Base-by-base conservation (phyloP, 1,140 invertebrate species). In the Drosophila nasuta region DNA sequence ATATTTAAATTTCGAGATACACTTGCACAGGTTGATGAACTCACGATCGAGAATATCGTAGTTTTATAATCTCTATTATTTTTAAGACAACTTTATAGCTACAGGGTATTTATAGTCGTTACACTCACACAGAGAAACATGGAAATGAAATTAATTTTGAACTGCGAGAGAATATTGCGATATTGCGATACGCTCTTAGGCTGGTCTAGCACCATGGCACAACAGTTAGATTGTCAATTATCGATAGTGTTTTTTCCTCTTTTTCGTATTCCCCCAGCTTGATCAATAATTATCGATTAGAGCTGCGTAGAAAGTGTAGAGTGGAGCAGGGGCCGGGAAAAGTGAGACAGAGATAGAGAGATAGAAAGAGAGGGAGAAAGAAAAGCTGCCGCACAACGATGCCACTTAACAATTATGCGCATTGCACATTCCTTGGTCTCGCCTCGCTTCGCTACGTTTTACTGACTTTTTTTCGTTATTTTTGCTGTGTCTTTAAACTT, bases 231-330 rank as follows among this genome's bases (percentile, higher is more conserved):
- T 90, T 90, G 82, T 90, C 86, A 90, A 90, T 90, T 90, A 90
- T 81, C 85, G 85, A 88, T 88, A 88, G 80, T 88, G 83, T 66
- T 82, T 46, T 71, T 43, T 43, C 8, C 35, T 35, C 35, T 17
- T 25, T 25, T 25, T 25, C 20, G 20, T 25, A 25, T 25, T 25
- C 20, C 20, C 20, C 70, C 64, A 48, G 77, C 77, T 79, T 79
- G 83, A 88, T 88, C 77, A 88, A 88, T 88, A 88, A 88, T 88
- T 88, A 88, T 89, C 86, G 85, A 90, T 89, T 90, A 85, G 78
- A 85, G 78, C 69, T 70, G 72, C 57, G 75, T 73, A 72, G 74
- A 77, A 77, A 77, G 82, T 67, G 51, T 73, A 69, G 25, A 60
- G 48, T 10, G 35, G 35, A n/a, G 41, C 41, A 5, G 41, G 41